Evolutionary conservation across 2,888 invertebrate genomes (phyloP), one percentile per base, ranked within the genome.

Genomic region (Perizoma flavofasciatum): DNA sequence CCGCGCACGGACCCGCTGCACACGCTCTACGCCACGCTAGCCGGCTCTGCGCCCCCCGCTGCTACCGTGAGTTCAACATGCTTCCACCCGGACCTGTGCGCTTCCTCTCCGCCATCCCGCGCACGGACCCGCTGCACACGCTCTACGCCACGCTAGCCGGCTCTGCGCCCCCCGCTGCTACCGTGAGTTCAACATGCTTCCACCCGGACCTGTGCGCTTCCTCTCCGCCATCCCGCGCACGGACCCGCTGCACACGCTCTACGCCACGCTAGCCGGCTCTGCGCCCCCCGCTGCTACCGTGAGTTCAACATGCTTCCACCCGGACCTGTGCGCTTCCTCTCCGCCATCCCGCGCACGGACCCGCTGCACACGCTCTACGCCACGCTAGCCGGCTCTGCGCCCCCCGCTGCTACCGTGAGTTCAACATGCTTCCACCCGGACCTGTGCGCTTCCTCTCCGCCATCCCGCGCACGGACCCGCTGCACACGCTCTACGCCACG

Each of bases 311-410:
- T n/a, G n/a, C n/a, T n/a, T n/a, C n/a, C n/a, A n/a, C n/a, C n/a
- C n/a, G n/a, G n/a, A n/a, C n/a, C n/a, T n/a, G n/a, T n/a, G 78
- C 95, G 98, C 78, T 98, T 98, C 91, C 95, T 98, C 55, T 96
- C 96, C 80, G 95, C 97, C 62, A 93, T 98, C 81, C 93, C 96
- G 9, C 92, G 95, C 78, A 94, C 95, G 78, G 98, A 98, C 93
- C 98, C 98, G 22, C 89, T 98, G 69, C 98, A 98, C 92, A 98
- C 98, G 47, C 92, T 98, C n/a, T 98, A 98, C 89, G 97, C 98
- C 82, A 92, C 97, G 74, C 95, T 98, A 90, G 96, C 97, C 67
- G 97, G 73, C 96, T 96, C 53, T 96, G 97, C 68, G 97, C 73
- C 96, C 71, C 85, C 78, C 35, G 96, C 96, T 49, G 95, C 81